Base-by-base conservation (phyloP, 2,888 invertebrate genomes). In the Plagodis pulveraria region DNA sequence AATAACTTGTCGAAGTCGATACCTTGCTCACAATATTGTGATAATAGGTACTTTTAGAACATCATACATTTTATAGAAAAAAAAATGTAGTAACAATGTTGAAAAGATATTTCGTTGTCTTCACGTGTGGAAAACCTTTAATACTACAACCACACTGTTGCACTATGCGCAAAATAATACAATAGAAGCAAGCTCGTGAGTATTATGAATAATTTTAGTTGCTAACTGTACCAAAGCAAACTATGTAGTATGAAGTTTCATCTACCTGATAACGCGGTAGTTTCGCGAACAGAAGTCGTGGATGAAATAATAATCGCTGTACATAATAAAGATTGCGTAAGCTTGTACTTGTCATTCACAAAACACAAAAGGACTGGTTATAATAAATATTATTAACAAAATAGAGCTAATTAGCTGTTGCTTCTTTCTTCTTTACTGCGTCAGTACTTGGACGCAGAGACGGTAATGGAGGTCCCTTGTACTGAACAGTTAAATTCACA, bases 401-500 rank as follows among this genome's bases (percentile, higher is more conserved):
- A 4, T 22, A 2, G 22, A 22, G 22, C 22, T 22, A 22, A 22
- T 22, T 22, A 22, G 22, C 22, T 22, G 63, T 65, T 6, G 7
- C 38, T n/a, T 55, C 62, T 11, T 42, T 43, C n/a, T 50, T 44
- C 10, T 59, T 41, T 36, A 12, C 35, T 42, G 33, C 7, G 12
- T 9, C 40, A 40, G 5, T 9, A 12, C 22, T 10, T 44, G 36
- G 42, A 12, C 35, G 7, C 7, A 11, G 34, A 0, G 48, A 9
- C 10, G 86, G 87, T 11, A 87, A 64, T 10, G 91, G 92, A 9
- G 90, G 90, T 10, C 93, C 91, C 77, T 89, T 89, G 64, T 83
- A 93, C 58, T 89, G 91, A n/a, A 78, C 38, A 5, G 95, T 95
- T 62, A 95, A 76, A 64, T 94, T 94, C 43, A 95, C 89, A 58